phyloP scores from a whole-genome alignment of 2,797 vertebrate genomes.

The Halcyon smyrnensis region DNA sequence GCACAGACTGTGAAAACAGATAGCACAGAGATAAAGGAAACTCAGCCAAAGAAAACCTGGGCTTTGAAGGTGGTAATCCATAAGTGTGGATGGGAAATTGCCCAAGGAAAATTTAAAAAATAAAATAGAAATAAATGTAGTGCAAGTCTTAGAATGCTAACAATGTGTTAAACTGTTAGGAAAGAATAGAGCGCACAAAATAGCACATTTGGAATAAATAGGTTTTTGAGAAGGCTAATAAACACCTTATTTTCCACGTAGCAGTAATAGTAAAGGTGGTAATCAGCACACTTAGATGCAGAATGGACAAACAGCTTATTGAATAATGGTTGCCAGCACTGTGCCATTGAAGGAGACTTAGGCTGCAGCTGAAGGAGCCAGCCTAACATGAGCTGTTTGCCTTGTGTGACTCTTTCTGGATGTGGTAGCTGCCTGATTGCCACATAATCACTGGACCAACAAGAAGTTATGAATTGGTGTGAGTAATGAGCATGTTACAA shows the following conservation, averaged over 20 bases:
- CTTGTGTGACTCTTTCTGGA: background rate
- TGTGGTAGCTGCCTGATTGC: background rate
- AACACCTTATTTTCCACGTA: background rate
- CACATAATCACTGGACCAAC: accelerated
- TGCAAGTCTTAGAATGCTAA: background rate
- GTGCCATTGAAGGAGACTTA: background rate
- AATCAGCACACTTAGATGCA: background rate
- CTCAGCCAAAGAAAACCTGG: background rate
- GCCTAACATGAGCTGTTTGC: background rate
- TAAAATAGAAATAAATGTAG: background rate
- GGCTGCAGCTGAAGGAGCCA: background rate
- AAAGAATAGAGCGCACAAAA: background rate
- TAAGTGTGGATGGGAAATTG: background rate
- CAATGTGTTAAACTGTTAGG: background rate
- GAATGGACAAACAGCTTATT: background rate
- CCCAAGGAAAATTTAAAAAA: background rate
- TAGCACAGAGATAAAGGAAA: background rate
- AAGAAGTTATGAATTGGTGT: background rate
- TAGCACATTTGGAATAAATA: background rate
- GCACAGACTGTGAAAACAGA: background rate
- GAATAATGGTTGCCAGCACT: background rate
- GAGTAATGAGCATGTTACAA: background rate
- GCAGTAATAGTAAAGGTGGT: background rate
- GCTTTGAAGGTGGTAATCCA: background rate
- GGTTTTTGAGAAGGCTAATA: background rate